Base-by-base conservation (phyloP, 2,113 vertebrate species). In the Girardinichthys multiradiatus region DNA sequence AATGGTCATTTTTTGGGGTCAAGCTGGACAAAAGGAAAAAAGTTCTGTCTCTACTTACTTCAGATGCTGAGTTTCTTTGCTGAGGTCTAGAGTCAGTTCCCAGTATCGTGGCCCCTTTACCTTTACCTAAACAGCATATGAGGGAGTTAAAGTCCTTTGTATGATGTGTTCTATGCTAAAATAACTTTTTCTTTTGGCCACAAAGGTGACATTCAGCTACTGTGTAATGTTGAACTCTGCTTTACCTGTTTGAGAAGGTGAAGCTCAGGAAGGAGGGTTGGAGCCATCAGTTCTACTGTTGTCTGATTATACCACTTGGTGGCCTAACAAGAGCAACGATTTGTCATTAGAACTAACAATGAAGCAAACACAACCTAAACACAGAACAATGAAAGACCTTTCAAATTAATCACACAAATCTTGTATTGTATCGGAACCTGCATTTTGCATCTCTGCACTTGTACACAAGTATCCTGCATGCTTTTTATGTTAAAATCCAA, bases 41-140 rank as follows among this genome's bases (percentile, higher is more conserved):
- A 4, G 21, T 33, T n/a, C 11, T 15, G 15, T 57, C 60, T 15
- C 2, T 26, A 72, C 97, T 95, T 90, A 99, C 98, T 97, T 94
- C 31, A 99, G 92, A 89, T 97, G 96, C 31, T 96, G 94, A 0
- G 93, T 94, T 87, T 97, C 98, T 88, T 96, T 99, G 90, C 94
- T 96, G 76, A 98, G 90, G 83, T 99, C 97, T 35, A 99, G 95
- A 5, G 96, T 87, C 57, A 99, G 92, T 77, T 99, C 98, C 98
- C 98, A 99, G 89, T 99, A 99, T n/a, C 98, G 93, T 1, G 98
- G 98, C 4, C 97, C 97, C 92, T 98, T 99, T 67, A 99, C 96
- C 92, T 95, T 96, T 80, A 99, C 95, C 98, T 99, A 57, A 4
- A 72, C 0, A 64, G 4, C 3, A 45, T 39, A 69, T 3, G 0